phyloP scores from a whole-genome alignment of 2,113 vertebrate genomes.

The Leucopsar rothschildi region DNA sequence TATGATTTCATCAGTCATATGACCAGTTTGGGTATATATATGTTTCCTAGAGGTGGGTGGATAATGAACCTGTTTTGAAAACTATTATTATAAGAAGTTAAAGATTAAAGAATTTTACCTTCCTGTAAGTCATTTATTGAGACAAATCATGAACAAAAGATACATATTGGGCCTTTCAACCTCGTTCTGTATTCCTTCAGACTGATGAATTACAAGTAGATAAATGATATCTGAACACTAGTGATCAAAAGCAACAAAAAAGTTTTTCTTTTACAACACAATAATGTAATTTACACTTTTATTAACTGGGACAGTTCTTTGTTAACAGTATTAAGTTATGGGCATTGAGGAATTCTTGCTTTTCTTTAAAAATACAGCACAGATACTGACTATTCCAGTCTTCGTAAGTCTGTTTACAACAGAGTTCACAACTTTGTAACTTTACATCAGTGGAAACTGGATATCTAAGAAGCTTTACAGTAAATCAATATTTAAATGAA shows the following conservation, averaged over 20 bases:
- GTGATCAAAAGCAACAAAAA: not conserved
- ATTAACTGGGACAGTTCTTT: not conserved
- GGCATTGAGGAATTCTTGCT: not conserved
- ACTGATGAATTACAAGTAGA: not conserved
- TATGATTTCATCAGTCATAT: not conserved
- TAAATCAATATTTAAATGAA: not conserved
- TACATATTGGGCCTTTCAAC: not conserved
- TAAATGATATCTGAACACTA: not conserved
- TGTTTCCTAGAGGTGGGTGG: not conserved
- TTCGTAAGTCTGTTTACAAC: not conserved
- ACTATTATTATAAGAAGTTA: not conserved
- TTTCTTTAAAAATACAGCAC: not conserved
- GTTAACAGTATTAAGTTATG: not conserved
- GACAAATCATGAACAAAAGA: not conserved
- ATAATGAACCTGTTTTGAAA: not conserved
- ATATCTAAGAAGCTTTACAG: not conserved
- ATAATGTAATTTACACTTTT: not conserved
- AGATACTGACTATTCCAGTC: not conserved
- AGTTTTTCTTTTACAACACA: not conserved
- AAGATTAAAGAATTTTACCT: not conserved
- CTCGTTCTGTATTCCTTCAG: not conserved
- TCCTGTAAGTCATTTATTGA: not conserved
- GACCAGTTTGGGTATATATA: not conserved
- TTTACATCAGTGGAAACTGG: not conserved
- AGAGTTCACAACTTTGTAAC: not conserved